phyloP scores from a whole-genome alignment of 2,888 invertebrate genomes.

The Corbicula japonica region DNA sequence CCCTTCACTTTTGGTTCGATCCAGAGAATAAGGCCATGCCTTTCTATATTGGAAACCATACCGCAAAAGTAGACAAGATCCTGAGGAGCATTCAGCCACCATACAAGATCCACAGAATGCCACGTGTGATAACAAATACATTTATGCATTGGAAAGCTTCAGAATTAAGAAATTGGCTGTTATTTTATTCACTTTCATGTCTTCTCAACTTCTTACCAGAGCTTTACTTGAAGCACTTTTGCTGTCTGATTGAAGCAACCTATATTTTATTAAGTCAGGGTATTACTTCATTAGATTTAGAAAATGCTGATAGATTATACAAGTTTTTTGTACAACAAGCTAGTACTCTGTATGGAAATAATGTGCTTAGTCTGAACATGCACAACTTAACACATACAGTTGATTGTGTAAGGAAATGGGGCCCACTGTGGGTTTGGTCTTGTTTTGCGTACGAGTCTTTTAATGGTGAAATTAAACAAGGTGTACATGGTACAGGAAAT shows the following conservation, averaged over 20 bases:
- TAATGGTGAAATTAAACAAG: constrained; percentile 48
- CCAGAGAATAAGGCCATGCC: background rate
- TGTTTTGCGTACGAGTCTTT: constrained; percentile 51
- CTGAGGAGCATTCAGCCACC: constrained; percentile 49
- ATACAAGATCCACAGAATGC: constrained; percentile 39
- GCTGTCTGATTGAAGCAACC: constrained; percentile 36
- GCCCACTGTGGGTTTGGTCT: constrained; percentile 43
- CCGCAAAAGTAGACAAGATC: constrained; percentile 39
- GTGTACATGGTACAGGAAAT: constrained; percentile 51
- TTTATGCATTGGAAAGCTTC: constrained; percentile 58
- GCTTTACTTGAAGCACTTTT: constrained; percentile 44
- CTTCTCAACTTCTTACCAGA: constrained; percentile 28
- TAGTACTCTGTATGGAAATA: constrained; percentile 20
- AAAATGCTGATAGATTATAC: constrained; percentile 36
- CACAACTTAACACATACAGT: constrained; percentile 43
- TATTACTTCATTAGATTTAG: constrained; percentile 22
- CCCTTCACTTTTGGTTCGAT: background rate
- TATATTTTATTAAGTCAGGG: constrained; percentile 43
- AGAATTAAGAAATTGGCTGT: no score
- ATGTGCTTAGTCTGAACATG: constrained; percentile 35
- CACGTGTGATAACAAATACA: constrained; percentile 42
- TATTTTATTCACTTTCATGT: constrained; percentile 52
- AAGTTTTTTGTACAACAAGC: constrained; percentile 30
- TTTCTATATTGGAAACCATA: constrained; percentile 14
- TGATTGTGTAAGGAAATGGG: constrained; percentile 38